Evolutionary conservation across 2,888 invertebrate genomes (phyloP).

Genomic region (Pyrgus malvae): DNA sequence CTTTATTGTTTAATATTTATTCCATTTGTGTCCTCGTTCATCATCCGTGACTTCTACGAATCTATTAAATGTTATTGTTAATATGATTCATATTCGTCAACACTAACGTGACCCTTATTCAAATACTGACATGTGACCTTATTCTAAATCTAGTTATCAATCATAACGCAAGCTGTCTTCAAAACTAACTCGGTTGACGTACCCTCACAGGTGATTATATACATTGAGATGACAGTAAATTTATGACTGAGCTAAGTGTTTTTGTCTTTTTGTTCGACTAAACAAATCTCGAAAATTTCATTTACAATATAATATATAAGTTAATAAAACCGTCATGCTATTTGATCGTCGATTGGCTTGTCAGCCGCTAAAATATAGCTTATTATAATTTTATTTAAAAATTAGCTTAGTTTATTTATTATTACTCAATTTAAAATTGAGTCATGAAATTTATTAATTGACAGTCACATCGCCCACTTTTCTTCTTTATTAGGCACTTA

Average conservation of each 20-base stretch:
- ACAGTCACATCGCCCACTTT: conserved; percentile 20
- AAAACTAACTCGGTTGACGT: conserved; percentile 38
- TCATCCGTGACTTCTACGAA: no score
- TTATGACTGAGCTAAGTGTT: conserved; percentile 37
- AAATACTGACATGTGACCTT: conserved; percentile 15
- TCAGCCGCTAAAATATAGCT: no score
- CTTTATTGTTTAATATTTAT: background rate
- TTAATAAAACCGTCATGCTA: background rate
- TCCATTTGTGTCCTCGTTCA: no score
- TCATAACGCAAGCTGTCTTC: conserved; percentile 31
- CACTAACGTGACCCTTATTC: conserved; percentile 4
- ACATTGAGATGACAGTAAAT: conserved; percentile 40
- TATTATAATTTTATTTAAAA: no score
- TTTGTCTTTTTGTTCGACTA: conserved; percentile 36
- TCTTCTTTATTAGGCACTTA: conserved; percentile 32
- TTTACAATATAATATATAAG: conserved; percentile 9
- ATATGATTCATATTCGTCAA: no score
- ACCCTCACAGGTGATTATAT: conserved; percentile 30
- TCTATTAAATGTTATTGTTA: no score
- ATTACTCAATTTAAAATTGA: no score
- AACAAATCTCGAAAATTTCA: conserved; percentile 32
- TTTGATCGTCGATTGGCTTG: no score
- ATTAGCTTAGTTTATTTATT: background rate
- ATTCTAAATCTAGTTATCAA: conserved; percentile 30
- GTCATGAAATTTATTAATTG: background rate